These are phyloP conservation scores for Nyctalus aviator DNA, from an alignment of 2,797 vertebrate species.

Conservation along the genomic window DNA sequence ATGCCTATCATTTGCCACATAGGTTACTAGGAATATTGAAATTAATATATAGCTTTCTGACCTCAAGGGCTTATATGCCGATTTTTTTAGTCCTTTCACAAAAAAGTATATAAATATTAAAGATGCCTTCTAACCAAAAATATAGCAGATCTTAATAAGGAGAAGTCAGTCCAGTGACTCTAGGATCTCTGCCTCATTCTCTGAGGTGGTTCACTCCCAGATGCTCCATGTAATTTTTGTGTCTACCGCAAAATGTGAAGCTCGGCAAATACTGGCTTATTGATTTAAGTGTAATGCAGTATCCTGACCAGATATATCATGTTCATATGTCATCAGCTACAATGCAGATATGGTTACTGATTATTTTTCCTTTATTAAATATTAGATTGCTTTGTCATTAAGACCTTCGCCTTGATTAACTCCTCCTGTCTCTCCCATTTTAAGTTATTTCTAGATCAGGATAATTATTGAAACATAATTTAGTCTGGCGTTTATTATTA, in stretches of 20 bases:
- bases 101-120: not conserved
- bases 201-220: not conserved
- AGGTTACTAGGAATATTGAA: not conserved
- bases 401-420: not conserved
- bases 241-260: not conserved
- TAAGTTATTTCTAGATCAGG: not conserved
- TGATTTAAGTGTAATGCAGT: not conserved
- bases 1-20: not conserved
- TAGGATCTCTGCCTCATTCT: not conserved
- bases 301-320: not conserved
- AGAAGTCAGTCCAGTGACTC: not conserved
- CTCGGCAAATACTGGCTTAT: not conserved
- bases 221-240: not conserved
- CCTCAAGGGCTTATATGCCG: not conserved
- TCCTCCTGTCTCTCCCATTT: not conserved
- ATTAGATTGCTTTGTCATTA: not conserved
- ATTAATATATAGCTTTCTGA: not conserved
- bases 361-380: not conserved
- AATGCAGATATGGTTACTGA: not conserved
- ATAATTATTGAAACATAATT: constrained; percentile 50
- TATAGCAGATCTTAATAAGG: not conserved
- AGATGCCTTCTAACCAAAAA: not conserved
- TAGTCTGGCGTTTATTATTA: constrained; percentile 54
- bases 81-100: not conserved
- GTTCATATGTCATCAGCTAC: not conserved